Evolutionary conservation across 2,113 vertebrate genomes (phyloP), one percentile per base, ranked within the genome.

Genomic region (Callionymus lyra): DNA sequence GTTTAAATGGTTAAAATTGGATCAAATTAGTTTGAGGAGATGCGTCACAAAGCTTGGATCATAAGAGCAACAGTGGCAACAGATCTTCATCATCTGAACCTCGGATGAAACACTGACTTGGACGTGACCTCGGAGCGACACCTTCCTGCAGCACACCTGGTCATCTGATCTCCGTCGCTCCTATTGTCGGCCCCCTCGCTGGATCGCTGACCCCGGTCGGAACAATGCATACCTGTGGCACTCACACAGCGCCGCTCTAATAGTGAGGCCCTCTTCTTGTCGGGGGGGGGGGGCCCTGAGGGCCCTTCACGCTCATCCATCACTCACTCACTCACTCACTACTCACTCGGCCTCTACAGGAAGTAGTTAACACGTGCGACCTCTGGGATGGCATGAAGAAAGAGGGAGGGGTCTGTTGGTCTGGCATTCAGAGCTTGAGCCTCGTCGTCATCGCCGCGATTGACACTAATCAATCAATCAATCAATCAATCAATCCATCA

Each of bases 221-320:
- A 74, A 85, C 80, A 85, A 83, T 80, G 81, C 80, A 79, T 80
- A 80, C 80, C 78, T 82, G 74, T 72, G 66, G 71, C 65, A 69
- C 68, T 73, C 68, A 59, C 68, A n/a, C 70, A 73, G 56, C 36
- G 39, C 70, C 48, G 56, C 72, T 83, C 70, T 53, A 71, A 72
- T 79, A 83, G 79, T 75, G 70, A 66, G 67, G 59, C 51, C 59
- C 67, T 45, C 52, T 67, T 71, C 50, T 46, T 63, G 59, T 51
- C 4, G n/a, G n/a, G n/a, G n/a, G n/a, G n/a, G n/a, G n/a, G n/a
- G 33, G 47, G 47, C 74, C 77, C 65, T 18, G 43, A 65, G 74
- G 78, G 78, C 64, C 50, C 46, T 62, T 53, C 53, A 31, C 13
- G 13, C 65, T 74, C 65, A 80, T 80, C 73, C 71, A 76, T 83